Percentiles rank a stretch among this genome's conserved stretches.
phyloP scores from a whole-genome alignment of 2,797 vertebrate species.

The Natrix natrix region DNA sequence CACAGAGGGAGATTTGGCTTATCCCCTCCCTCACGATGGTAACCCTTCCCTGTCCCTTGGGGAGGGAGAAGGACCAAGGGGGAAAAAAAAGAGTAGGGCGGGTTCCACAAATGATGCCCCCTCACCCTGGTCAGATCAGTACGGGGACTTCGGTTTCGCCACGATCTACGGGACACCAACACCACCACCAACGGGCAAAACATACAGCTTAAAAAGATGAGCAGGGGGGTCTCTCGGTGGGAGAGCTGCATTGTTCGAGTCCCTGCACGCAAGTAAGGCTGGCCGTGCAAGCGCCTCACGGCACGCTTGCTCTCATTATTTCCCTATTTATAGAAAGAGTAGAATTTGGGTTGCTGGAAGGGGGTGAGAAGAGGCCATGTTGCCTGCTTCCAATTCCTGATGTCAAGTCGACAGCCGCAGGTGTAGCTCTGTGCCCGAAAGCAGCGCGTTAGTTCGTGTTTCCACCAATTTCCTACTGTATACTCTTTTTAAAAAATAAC shows the following conservation, averaged over 20 bases:
- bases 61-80: too few species aligned
- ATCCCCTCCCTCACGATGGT: not conserved
- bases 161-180: too few species aligned
- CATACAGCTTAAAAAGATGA: not conserved
- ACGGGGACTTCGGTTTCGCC: too few species aligned
- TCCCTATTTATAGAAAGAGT: too few species aligned
- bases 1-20: not conserved
- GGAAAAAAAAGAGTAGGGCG: not conserved
- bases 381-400: not conserved
- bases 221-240: not conserved
- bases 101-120: not conserved
- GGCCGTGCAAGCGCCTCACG: fast-evolving
- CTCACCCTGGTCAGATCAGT: too few species aligned
- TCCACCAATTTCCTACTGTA: not conserved
- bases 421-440: not conserved
- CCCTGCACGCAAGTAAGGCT: not conserved
- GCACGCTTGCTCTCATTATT: not conserved
- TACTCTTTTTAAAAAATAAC: conserved; percentile 1
- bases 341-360: too few species aligned
- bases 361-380: too few species aligned
- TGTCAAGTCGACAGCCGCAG: not conserved
- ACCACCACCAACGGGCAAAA: not conserved
- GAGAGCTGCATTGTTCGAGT: not conserved
- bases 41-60: not conserved
- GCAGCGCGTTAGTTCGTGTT: not conserved